Evolutionary conservation across 2,113 vertebrate species (phyloP), one percentile per base, ranked within the genome.

Genomic region (Mormyrus iriodes): DNA sequence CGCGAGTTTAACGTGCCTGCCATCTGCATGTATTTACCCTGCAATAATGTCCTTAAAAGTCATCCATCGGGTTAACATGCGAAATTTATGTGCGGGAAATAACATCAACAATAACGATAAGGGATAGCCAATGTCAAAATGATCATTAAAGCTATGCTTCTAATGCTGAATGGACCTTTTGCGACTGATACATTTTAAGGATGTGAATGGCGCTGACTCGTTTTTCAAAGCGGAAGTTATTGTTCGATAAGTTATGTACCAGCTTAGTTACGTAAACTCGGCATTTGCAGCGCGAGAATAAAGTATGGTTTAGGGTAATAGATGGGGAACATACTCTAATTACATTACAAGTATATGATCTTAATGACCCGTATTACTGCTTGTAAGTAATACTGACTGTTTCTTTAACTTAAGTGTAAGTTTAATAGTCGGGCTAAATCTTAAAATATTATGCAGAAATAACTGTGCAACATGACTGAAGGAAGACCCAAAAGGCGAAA

Each of bases 201-300:
- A 21, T 58, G 61, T 42, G 31, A 53, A n/a, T 84, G 73, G 65
- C 27, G 31, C 52, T 27, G 19, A 58, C 69, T 48, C 4, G 39
- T 5, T 90, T 90, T 89, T 92, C 91, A 94, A 95, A 95, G 93
- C 94, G 95, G 95, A 96, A 96, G 95, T 95, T 95, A 93, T 90
- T 93, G 85, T 91, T 91, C 91, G 91, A 90, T 94, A 91, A 93
- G 91, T 92, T 92, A 90, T 94, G 93, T 61, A 79, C 53, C 53
- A 44, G 42, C 88, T 89, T 89, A 92, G 93, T 96, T 96, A 95
- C 93, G 94, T 95, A 96, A 96, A 93, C 91, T 55, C 89, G 79
- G 52, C 35, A 44, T 90, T 65, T 90, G 89, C 86, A 65, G 73
- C 73, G 44, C 19, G 52, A 21, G 48, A 53, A 86, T 87, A 73